Percentiles rank a stretch among this genome's conserved stretches.
These are phyloP conservation scores for Acleris holmiana DNA, from an alignment of 2,888 invertebrate species.

Conservation along the genomic window DNA sequence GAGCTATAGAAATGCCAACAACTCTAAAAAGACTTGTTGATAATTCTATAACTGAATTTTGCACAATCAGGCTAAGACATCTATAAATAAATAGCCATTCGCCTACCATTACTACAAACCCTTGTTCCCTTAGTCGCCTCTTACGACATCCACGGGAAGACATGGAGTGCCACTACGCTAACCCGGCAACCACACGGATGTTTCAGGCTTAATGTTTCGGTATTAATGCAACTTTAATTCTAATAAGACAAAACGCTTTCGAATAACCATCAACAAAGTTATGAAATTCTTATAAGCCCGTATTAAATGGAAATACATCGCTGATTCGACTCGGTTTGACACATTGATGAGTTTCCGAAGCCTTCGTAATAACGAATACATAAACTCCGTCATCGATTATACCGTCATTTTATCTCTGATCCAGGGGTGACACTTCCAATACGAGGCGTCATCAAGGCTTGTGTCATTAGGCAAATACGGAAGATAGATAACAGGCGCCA, in stretches of 20 bases:
- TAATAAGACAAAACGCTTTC: neutral
- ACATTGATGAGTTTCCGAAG: slow-evolving; percentile 34
- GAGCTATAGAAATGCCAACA: too few species aligned
- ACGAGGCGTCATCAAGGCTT: slow-evolving; percentile 39
- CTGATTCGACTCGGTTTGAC: slow-evolving; percentile 31
- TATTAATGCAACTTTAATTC: neutral
- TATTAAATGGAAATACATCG: slow-evolving; percentile 9
- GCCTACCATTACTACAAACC: too few species aligned
- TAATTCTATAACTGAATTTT: too few species aligned
- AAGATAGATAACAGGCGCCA: slow-evolving; percentile 39
- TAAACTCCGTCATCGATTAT: slow-evolving; percentile 38
- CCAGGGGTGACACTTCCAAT: slow-evolving; percentile 38
- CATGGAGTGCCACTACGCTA: too few species aligned
- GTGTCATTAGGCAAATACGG: slow-evolving; percentile 39
- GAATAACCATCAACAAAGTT: neutral
- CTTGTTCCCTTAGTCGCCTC: too few species aligned
- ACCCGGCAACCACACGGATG: too few species aligned
- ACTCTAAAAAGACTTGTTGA: too few species aligned
- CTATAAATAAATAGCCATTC: too few species aligned
- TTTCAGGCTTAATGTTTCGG: too few species aligned
- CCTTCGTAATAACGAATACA: slow-evolving; percentile 31
- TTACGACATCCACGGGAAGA: too few species aligned
- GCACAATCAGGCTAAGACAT: too few species aligned
- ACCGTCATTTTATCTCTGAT: slow-evolving; percentile 36
- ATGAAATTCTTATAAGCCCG: slow-evolving; percentile 15